A percentile compares a stretch with the other conserved stretches of the same genome.
phyloP scores from a whole-genome alignment of 2,797 vertebrate genomes.

The Manis javanica region DNA sequence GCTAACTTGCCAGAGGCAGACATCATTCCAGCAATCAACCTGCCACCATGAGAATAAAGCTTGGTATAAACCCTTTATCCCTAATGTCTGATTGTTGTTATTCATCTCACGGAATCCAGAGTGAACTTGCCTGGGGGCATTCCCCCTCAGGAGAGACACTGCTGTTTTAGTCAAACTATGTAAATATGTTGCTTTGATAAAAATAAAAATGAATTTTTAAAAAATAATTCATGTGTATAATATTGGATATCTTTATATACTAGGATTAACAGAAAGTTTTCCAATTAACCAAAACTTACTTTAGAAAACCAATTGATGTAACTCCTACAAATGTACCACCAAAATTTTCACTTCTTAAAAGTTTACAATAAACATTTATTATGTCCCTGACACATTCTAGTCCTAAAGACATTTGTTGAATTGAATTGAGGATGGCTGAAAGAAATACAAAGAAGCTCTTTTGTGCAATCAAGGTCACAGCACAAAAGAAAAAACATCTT shows the following conservation, averaged over 20 bases:
- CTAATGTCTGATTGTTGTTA: too few relatives aligned
- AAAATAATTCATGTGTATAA: not conserved
- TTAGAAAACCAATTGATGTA: not conserved
- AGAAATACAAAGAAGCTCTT: not conserved
- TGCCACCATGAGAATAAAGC: too few relatives aligned
- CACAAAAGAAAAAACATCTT: not conserved
- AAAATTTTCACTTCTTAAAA: not conserved
- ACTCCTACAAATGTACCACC: not conserved
- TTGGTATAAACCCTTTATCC: too few relatives aligned
- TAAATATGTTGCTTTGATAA: not conserved
- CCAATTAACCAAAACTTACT: slow-evolving; percentile 28
- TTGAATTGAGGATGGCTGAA: not conserved
- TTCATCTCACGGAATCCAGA: too few relatives aligned
- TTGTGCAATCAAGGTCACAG: not conserved
- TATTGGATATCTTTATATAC: not conserved
- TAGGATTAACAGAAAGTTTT: not conserved
- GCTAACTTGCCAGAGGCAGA: too few relatives aligned
- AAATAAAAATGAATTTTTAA: slow-evolving; percentile 56
- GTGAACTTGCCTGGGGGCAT: too few relatives aligned
- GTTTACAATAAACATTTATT: not conserved
- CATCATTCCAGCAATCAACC: too few relatives aligned
- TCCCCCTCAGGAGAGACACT: too few relatives aligned
- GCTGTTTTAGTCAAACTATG: not conserved
- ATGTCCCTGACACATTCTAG: not conserved
- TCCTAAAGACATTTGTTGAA: not conserved